phyloP scores from a whole-genome alignment of 2,888 invertebrate genomes.

The Nematopogon swammerdamellus region DNA sequence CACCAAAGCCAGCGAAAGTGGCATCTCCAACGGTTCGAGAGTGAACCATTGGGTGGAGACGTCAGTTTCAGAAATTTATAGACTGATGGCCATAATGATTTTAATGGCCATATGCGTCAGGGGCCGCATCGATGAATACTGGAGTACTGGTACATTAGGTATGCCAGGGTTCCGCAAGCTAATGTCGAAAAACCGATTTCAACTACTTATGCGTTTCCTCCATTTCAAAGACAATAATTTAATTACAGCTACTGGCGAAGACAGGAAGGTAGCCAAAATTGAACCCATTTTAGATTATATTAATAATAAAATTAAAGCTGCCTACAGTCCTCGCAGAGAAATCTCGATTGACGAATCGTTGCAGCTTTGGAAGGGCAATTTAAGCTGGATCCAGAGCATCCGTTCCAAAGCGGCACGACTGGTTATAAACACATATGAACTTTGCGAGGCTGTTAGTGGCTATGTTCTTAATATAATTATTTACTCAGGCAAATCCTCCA shows the following conservation, averaged over 20 bases:
- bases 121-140: slow-evolving; percentile 9
- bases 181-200: slow-evolving; percentile 8
- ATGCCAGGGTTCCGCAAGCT: slow-evolving; percentile 9
- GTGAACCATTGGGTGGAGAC: slow-evolving; percentile 2
- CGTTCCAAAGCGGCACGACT: slow-evolving; percentile 17
- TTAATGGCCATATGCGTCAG: slow-evolving; percentile 2
- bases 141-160: slow-evolving; percentile 8
- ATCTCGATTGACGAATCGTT: slow-evolving; percentile 15
- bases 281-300: slow-evolving; percentile 6
- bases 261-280: slow-evolving; percentile 9
- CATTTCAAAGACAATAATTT: slow-evolving; percentile 10
- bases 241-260: background rate
- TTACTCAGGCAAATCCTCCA: slow-evolving; percentile 8
- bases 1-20: background rate
- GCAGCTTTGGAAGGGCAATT: slow-evolving; percentile 15
- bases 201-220: slow-evolving; percentile 8
- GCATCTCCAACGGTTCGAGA: background rate
- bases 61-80: slow-evolving; percentile 3
- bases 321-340: slow-evolving; percentile 5
- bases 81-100: slow-evolving; percentile 2
- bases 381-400: slow-evolving; percentile 17
- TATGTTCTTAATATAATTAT: slow-evolving; percentile 7
- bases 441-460: slow-evolving; percentile 15
- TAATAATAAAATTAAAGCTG: slow-evolving; percentile 6
- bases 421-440: slow-evolving; percentile 16